Evolutionary conservation across 2,113 vertebrate genomes (phyloP), one percentile per base, ranked within the genome.

Genomic region (Prunella himalayana): DNA sequence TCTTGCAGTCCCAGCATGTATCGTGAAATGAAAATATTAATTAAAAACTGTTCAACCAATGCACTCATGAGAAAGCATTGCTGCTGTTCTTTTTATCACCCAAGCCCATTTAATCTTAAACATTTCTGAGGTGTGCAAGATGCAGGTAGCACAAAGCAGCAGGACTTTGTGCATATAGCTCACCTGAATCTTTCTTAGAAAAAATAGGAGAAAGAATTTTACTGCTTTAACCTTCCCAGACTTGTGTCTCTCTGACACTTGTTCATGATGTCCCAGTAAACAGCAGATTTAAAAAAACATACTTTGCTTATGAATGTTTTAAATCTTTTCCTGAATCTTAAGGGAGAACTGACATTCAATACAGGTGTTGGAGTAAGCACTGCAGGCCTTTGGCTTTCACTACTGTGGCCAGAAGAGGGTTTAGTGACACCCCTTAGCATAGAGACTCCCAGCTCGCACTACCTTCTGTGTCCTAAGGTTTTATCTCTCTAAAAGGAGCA

Each of bases 401-500:
- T 93, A 20, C 63, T 11, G 9, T 35, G 81, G 64, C 71, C 84
- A 94, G 95, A 95, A 97, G 91, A 94, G 75, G 90, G 88, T 97
- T 97, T 97, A 97, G 92, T 84, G 95, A 97, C 95, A 97, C 81
- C 86, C 66, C 85, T 56, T 42, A 95, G 86, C 80, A 45, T 21
- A 87, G 77, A 82, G 65, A 80, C 75, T 47, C 4, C 20, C 83
- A 21, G 85, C 96, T 97, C 82, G 88, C 82, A 82, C 71, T 72
- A 51, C 89, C 92, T 95, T 96, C 94, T 97, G 97, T 96, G 81
- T 91, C 95, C 84, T 91, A 44, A 71, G 68, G 33, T 90, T 97
- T 97, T 96, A 73, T 90, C 90, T 97, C 95, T 97, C 82, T 90
- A 89, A 97, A 97, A 97, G 89, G 88, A 94, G 82, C 35, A 96